Base-by-base conservation (phyloP, 2,888 invertebrate species). In the Metacarcinus magister region DNA sequence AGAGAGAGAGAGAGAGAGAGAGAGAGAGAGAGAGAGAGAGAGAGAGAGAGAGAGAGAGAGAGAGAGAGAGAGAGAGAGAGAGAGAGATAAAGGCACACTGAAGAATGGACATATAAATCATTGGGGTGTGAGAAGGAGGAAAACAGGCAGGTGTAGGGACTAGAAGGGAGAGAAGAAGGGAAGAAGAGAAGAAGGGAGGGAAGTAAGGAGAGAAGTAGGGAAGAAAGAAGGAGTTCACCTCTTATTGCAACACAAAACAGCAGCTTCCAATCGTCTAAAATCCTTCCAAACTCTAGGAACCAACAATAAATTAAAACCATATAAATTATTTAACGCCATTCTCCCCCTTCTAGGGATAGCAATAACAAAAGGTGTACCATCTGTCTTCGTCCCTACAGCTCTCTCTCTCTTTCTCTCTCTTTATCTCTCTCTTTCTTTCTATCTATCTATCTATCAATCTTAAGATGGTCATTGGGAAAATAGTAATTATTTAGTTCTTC, bases 21-120 rank as follows among this genome's bases (percentile, higher is more conserved):
- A 67, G 67, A 67, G 67, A 67, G 67, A 67, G 67, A 67, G 67
- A 67, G 67, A 67, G 67, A 67, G 67, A 67, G 67, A 67, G 67
- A 67, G 67, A 67, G 67, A 54, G 67, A 67, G 67, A 67, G 67
- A 67, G 67, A 67, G 67, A 67, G 67, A 67, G n/a, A n/a, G n/a
- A 67, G 60, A 67, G 60, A 67, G 60, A 67, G 60, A 67, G 60
- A 67, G 60, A 67, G 60, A 60, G 60, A 60, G 60, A 60, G 60
- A 60, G 60, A 60, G 60, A 60, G 60, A 60, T 7, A 60, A 19
- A 67, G 67, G 19, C 19, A 67, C 19, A 67, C 19, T 19, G 67
- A 67, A n/a, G n/a, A 16, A 54, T 16, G 54, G 54, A 54, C 13
- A 54, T 19, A 16, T 54, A 16, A 0, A 10, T 54, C 54, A 54